These are phyloP conservation scores for Solenopsis fugax DNA, from an alignment of 1,140 invertebrate species.

Conservation along the genomic window DNA sequence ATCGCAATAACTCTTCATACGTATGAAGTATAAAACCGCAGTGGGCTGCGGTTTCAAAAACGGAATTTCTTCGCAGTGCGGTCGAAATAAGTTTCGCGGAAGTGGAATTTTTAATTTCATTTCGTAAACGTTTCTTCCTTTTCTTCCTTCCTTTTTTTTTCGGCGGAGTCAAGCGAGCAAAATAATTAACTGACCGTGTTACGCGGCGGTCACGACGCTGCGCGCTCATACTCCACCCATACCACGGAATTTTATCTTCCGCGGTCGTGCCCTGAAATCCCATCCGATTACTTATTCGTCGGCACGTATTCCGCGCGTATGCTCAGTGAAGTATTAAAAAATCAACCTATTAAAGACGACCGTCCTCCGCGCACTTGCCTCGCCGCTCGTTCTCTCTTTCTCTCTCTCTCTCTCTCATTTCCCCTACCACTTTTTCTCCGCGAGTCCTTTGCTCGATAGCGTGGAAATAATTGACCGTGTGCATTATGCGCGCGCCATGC, in stretches of 20 bases:
- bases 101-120: conserved; percentile 56
- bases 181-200: conserved; percentile 60
- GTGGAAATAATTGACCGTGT: conserved; percentile 59
- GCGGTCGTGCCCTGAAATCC: conserved; percentile 38
- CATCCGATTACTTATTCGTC: conserved; percentile 58
- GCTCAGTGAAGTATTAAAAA: conserved; percentile 33
- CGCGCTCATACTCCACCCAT: not conserved
- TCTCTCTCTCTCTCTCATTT: not conserved
- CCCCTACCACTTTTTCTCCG: not conserved
- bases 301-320: conserved; percentile 14
- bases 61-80: conserved; percentile 20
- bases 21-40: no score
- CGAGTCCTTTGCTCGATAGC: conserved; percentile 50
- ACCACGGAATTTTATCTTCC: conserved; percentile 33
- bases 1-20: not conserved
- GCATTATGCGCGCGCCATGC: conserved; percentile 52
- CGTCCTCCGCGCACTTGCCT: not conserved
- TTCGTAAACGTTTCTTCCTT: not conserved
- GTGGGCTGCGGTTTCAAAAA: not conserved
- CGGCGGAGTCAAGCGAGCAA: not conserved
- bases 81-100: conserved; percentile 48
- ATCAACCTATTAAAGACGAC: conserved; percentile 36
- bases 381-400: not conserved
- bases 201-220: conserved; percentile 34
- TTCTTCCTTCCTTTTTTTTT: not conserved